Conservation (phyloP, 1,140 invertebrate genomes). For the Bradysia coprophila region DNA sequence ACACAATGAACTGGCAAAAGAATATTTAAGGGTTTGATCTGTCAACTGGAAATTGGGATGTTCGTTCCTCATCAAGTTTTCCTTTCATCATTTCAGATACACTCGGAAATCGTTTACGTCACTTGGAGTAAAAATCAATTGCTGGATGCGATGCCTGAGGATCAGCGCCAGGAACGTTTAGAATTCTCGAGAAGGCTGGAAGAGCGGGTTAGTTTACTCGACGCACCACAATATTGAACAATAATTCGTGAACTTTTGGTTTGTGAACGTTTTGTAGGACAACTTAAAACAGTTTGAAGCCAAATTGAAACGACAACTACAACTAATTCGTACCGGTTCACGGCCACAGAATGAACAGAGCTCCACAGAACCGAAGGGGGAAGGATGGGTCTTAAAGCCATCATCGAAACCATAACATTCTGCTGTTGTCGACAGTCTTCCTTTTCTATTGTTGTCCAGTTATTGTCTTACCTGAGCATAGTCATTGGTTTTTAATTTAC, state of each 20-base stretch:
- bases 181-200: conserved; percentile 37
- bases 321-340: conserved; percentile 24
- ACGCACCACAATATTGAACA: conserved; percentile 1
- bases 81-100: conserved; percentile 32
- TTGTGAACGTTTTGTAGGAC: conserved; percentile 33
- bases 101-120: conserved; percentile 54
- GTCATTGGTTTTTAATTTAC: too few relatives aligned
- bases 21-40: conserved; percentile 43
- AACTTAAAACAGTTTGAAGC: conserved; percentile 39
- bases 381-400: conserved; percentile 12
- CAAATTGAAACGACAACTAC: conserved; percentile 40
- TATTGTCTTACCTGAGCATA: too few relatives aligned
- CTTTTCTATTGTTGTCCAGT: too few relatives aligned
- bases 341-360: background rate
- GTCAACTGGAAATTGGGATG: conserved; percentile 3
- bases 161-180: conserved; percentile 39
- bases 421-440: too few relatives aligned
- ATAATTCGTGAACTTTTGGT: conserved; percentile 1
- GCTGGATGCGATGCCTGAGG: conserved; percentile 38
- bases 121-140: conserved; percentile 47
- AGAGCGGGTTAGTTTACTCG: conserved; percentile 34
- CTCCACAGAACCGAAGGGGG: conserved; percentile 1
- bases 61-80: conserved; percentile 5
- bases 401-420: too few relatives aligned
- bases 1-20: conserved; percentile 59